These are phyloP conservation scores for Nannoperca australis DNA, from an alignment of 2,797 vertebrate species.

Conservation along the genomic window DNA sequence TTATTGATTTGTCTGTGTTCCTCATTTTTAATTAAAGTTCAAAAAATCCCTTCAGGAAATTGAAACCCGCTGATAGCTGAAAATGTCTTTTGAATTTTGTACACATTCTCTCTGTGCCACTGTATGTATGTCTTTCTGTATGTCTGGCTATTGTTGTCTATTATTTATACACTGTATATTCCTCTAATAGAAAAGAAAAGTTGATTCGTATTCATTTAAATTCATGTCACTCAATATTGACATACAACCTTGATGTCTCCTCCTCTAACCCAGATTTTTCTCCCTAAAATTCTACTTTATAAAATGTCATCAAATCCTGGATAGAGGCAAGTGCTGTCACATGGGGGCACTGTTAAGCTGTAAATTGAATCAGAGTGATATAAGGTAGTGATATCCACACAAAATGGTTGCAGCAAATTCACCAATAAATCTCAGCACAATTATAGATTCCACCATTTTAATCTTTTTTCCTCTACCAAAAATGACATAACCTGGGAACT, in stretches of 20 bases:
- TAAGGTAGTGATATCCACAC: conserved; percentile 75
- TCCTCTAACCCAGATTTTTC: conserved; percentile 51
- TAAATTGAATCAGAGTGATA: conserved; percentile 75
- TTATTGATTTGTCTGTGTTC: conserved; percentile 74
- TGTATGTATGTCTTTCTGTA: conserved; percentile 15
- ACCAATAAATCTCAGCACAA: conserved; percentile 75
- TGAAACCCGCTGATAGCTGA: conserved; percentile 38
- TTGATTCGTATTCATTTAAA: conserved; percentile 38
- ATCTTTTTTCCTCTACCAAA: conserved; percentile 57
- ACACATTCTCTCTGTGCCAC: conserved; percentile 9
- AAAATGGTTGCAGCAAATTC: conserved; percentile 86
- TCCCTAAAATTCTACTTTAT: conserved; percentile 30
- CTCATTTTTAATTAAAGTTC: conserved; percentile 79
- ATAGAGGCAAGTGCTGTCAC: conserved; percentile 76
- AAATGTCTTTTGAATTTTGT: conserved; percentile 31
- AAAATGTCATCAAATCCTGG: conserved; percentile 47
- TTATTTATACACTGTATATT: conserved; percentile 18
- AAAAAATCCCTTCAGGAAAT: conserved; percentile 57
- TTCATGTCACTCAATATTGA: conserved; percentile 42
- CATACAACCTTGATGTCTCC: conserved; percentile 15
- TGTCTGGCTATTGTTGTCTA: conserved; percentile 8
- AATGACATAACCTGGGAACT: conserved; percentile 52
- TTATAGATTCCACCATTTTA: conserved; percentile 81
- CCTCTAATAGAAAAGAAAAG: conserved; percentile 14
- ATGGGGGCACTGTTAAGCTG: conserved; percentile 90